Percentiles rank a stretch among this genome's conserved stretches.
These are phyloP conservation scores for Crossocerus cetratus DNA, from an alignment of 2,888 invertebrate genomes.

Conservation along the genomic window DNA sequence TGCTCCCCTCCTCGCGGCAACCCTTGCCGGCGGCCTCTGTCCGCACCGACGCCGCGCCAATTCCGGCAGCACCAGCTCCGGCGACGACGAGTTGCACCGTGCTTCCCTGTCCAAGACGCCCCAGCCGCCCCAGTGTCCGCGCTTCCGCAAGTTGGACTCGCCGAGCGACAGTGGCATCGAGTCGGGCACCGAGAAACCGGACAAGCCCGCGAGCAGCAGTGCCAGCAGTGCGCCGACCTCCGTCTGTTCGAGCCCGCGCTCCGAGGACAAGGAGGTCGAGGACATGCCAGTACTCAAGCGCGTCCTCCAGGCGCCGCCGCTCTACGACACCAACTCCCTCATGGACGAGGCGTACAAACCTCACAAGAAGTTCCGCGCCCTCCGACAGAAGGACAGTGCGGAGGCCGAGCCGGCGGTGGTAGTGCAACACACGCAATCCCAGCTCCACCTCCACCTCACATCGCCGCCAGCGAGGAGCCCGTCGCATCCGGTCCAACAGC, in stretches of 20 bases:
- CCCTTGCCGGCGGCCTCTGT: conserved; percentile 85
- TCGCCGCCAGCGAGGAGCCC: conserved; percentile 77
- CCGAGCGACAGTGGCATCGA: conserved; percentile 96
- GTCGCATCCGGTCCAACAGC: conserved; percentile 78
- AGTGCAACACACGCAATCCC: conserved; percentile 76
- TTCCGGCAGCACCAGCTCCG: conserved; percentile 84
- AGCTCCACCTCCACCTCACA: conserved; percentile 78
- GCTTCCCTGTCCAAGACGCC: conserved; percentile 77
- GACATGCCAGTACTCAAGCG: conserved; percentile 97
- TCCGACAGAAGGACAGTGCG: conserved; percentile 87
- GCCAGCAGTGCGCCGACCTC: conserved; percentile 83
- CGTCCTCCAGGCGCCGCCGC: conserved; percentile 93
- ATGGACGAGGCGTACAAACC: conserved; percentile 98
- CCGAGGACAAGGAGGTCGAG: conserved; percentile 88
- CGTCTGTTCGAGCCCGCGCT: conserved; percentile 91
- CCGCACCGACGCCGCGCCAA: conserved; percentile 87
- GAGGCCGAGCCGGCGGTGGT: conserved; percentile 85
- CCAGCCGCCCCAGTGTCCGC: conserved; percentile 78
- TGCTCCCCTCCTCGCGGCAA: conserved; percentile 86
- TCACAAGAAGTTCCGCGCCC: conserved; percentile 95
- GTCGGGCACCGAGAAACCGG: conserved; percentile 92
- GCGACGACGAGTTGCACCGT: conserved; percentile 83
- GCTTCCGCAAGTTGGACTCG: conserved; percentile 91
- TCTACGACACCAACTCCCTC: conserved; percentile 92
- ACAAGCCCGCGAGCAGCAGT: conserved; percentile 82